Base-by-base conservation (phyloP, 2,888 invertebrate species). In the Reticulitermes lucifugus region DNA sequence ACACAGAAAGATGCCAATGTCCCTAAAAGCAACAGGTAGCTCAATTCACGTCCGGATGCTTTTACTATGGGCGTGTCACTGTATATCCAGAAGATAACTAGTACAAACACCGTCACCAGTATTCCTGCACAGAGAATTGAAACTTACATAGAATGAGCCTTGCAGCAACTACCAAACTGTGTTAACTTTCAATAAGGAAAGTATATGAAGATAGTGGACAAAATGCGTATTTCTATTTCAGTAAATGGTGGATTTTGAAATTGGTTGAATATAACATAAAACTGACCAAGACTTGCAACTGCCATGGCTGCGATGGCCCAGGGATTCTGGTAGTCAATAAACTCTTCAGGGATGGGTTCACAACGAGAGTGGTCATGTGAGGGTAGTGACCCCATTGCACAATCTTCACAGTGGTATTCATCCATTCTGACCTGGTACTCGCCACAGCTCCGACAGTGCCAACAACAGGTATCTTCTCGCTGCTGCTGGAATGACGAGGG, bases 41-140 rank as follows among this genome's bases (percentile, higher is more conserved):
- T 92, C 18, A 93, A 89, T 87, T 93, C 93, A 43, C 93, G 90
- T 2, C 93, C 93, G 1, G 92, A 91, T 0, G 93, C 93, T 88
- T 93, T 93, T 87, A 93, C 92, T 83, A 93, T 91, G 2, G 93
- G 93, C 0, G 93, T 93, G 60, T 92, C 90, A 81, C 91, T 90
- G 89, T 92, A 92, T 22, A 89, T 89, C 91, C 92, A 91, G 88
- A 93, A 93, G 12, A 93, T 91, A 14, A 90, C 88, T 2, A 90
- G 91, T 10, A 93, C 91, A 85, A 92, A 89, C 9, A 90, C 86
- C 0, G 92, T 92, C 60, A 91, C 87, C 10, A 92, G 86, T 22
- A 92, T 91, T 29, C 93, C 92, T 91, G 89, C 25, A 79, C 71
- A 35, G 12, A 70, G 22, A 70, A 81, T n/a, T 65, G n/a, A 25